phyloP scores from a whole-genome alignment of 92 coral and sea anemone genomes.

The Bergia sp. region DNA sequence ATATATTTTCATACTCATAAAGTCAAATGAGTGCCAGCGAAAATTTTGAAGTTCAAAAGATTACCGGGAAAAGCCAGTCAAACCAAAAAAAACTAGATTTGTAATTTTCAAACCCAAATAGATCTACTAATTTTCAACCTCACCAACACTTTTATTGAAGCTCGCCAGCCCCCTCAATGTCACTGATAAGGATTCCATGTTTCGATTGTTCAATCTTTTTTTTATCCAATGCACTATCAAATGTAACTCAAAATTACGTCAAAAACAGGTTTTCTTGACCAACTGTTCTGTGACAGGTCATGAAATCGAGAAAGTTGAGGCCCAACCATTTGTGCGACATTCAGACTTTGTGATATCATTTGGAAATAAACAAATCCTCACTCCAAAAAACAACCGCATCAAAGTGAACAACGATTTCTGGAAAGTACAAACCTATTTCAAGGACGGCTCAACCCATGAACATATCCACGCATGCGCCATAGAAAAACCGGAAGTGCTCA shows the following conservation, averaged over 20 bases:
- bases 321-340: conserved; percentile 7
- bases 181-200: too few relatives aligned
- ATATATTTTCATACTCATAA: too few relatives aligned
- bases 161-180: too few relatives aligned
- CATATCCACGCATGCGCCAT: conserved; percentile 71
- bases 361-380: conserved; percentile 14
- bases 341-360: conserved; percentile 10
- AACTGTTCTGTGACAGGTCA: neutral
- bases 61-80: too few relatives aligned
- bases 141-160: too few relatives aligned
- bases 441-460: conserved; percentile 37
- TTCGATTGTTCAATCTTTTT: too few relatives aligned
- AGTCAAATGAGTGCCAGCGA: too few relatives aligned
- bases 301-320: conserved; percentile 2
- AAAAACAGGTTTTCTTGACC: neutral
- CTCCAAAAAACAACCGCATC: neutral
- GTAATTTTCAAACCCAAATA: too few relatives aligned
- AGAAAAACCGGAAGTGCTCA: conserved; percentile 64
- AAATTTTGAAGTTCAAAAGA: too few relatives aligned
- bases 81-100: too few relatives aligned
- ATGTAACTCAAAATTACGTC: too few relatives aligned
- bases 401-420: conserved; percentile 55
- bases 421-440: conserved; percentile 37
- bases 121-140: neutral
- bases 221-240: too few relatives aligned